Evolutionary conservation across 1,140 invertebrate genomes (phyloP).

Genomic region (Drosophila obscura): DNA sequence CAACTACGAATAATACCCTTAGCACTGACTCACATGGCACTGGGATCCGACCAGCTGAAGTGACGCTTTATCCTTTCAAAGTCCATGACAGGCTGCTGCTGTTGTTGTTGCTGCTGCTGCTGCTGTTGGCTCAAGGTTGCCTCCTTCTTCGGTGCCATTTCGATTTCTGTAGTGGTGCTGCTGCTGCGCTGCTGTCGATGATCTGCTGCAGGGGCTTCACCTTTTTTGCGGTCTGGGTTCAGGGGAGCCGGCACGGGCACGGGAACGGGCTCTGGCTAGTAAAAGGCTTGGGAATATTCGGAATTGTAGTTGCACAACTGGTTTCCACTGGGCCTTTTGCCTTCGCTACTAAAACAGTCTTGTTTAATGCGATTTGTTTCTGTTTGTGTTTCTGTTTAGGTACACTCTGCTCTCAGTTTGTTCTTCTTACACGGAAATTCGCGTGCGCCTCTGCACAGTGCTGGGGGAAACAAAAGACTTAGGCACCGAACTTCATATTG

Average conservation of each 20-base stretch:
- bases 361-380: constrained; percentile 52
- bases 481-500: constrained; percentile 68
- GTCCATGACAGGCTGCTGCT: constrained; percentile 68
- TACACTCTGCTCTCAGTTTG: constrained; percentile 37
- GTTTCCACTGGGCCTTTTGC: constrained; percentile 46
- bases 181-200: background rate
- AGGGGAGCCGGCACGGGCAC: constrained; percentile 29
- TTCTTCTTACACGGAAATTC: constrained; percentile 54
- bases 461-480: constrained; percentile 71
- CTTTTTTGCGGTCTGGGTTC: background rate
- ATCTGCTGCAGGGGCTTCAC: constrained; percentile 17
- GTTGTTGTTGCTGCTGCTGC: constrained; percentile 58
- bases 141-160: constrained; percentile 78
- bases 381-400: constrained; percentile 30
- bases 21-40: constrained; percentile 78
- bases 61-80: constrained; percentile 80
- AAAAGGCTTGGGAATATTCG: constrained; percentile 45
- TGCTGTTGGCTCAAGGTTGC: constrained; percentile 70
- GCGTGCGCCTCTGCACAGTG: constrained; percentile 46
- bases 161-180: background rate
- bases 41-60: constrained; percentile 80
- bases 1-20: too few species aligned
- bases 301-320: constrained; percentile 72
- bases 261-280: constrained; percentile 22
- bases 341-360: constrained; percentile 53